Percentiles rank a stretch among this genome's conserved stretches.
Conservation (phyloP, 2,888 invertebrate genomes). For the Calameuta filiformis region DNA sequence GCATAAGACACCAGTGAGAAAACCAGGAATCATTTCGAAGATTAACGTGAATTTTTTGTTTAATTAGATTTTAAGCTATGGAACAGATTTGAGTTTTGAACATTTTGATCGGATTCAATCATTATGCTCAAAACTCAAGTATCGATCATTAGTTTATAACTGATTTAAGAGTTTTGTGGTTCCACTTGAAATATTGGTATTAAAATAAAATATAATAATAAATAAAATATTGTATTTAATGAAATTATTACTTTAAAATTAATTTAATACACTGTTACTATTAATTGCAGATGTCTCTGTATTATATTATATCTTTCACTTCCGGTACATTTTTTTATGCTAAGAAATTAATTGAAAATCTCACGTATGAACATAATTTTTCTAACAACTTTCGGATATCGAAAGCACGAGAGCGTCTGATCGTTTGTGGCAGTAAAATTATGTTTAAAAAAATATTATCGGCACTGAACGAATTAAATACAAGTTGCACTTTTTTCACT, state of each 20-base stretch:
- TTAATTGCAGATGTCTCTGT: too few species aligned
- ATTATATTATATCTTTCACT: background rate
- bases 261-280: too few species aligned
- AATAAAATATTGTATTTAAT: background rate
- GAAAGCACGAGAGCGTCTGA: too few species aligned
- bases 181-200: background rate
- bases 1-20: constrained; percentile 19
- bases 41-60: background rate
- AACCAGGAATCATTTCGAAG: constrained; percentile 14
- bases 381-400: too few species aligned
- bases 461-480: background rate
- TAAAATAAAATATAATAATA: background rate
- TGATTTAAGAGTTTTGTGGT: background rate
- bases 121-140: background rate
- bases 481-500: background rate
- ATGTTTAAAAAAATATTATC: background rate
- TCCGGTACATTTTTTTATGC: background rate
- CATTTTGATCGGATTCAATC: background rate
- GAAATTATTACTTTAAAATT: background rate
- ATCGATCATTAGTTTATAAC: background rate
- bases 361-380: background rate
- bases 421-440: too few species aligned
- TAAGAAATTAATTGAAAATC: background rate
- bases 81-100: background rate
- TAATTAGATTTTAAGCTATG: background rate